Evolutionary conservation across 2,888 invertebrate species (phyloP), one percentile per base, ranked within the genome.

Genomic region (Drosophila subsilvestris): DNA sequence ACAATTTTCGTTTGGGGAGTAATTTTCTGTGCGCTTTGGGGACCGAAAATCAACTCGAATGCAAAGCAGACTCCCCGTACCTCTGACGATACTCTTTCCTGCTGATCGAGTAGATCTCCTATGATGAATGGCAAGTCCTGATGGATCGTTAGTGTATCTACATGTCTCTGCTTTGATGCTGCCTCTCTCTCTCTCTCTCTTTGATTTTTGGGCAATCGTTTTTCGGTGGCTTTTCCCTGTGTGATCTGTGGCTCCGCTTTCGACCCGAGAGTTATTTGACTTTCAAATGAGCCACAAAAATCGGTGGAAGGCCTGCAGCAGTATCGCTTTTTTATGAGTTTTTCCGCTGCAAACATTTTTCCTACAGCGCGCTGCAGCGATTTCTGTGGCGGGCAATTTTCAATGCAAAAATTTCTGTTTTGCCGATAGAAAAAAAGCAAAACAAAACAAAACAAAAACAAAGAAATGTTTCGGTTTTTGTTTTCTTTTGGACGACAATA

Each of bases 401-500:
- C 85, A 85, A 86, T 85, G 85, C 85, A 87, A 85, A 85, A 87
- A 86, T 37, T 14, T 37, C 37, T 37, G 37, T 37, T 37, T 27
- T 86, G 85, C 79, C 85, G 82, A 79, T 25, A 84, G 12, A 37
- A 37, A 32, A 3, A 37, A 37, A 37, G 5, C 14, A 32, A 3
- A 12, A 32, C 25, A 27, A 27, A 27, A 27, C 27, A 27, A 8
- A 27, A 27, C 9, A 8, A 27, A 27, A 83, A 85, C 80, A 86
- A 85, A 87, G 86, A 87, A 86, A 87, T 85, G 84, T 83, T 80
- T 74, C 68, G 72, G 12, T 32, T 32, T 68, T 54, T 54, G 27
- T 47, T 20, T 72, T 60, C 78, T 80, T 80, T 76, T 84, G 86
- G 86, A 86, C 88, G 86, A 86, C 86, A 86, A 88, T 88, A 88